Evolutionary conservation across 2,888 invertebrate species (phyloP).

Genomic region (Tyria jacobaeae): DNA sequence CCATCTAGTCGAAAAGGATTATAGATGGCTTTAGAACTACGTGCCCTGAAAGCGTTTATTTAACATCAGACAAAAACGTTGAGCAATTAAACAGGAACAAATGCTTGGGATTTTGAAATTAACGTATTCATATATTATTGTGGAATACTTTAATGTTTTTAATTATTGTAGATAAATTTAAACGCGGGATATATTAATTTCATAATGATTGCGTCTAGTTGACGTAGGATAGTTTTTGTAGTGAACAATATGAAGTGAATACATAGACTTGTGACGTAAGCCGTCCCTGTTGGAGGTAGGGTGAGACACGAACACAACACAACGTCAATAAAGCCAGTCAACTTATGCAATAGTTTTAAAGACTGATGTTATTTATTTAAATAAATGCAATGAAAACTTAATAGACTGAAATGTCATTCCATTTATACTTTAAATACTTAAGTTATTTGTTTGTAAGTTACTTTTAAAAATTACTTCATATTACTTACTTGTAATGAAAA

Average conservation of each 20-base stretch:
- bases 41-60: slow-evolving; percentile 5
- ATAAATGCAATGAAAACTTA: background rate
- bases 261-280: slow-evolving; percentile 10
- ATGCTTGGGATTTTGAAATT: background rate
- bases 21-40: slow-evolving; percentile 16
- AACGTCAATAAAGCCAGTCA: background rate
- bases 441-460: too few relatives aligned
- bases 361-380: background rate
- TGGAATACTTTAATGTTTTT: background rate
- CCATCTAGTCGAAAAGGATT: slow-evolving; percentile 9
- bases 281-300: slow-evolving; percentile 16
- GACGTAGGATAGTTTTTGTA: background rate
- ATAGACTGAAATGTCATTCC: background rate
- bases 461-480: background rate
- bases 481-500: background rate
- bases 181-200: background rate
- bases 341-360: background rate
- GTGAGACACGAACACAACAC: slow-evolving; percentile 3
- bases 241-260: slow-evolving; percentile 12
- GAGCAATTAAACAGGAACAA: background rate
- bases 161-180: background rate
- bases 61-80: slow-evolving; percentile 5
- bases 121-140: too few relatives aligned
- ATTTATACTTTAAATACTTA: background rate
- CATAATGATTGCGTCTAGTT: background rate